These are phyloP conservation scores for Incurvaria masculella DNA, from an alignment of 2,888 invertebrate species.

Conservation along the genomic window DNA sequence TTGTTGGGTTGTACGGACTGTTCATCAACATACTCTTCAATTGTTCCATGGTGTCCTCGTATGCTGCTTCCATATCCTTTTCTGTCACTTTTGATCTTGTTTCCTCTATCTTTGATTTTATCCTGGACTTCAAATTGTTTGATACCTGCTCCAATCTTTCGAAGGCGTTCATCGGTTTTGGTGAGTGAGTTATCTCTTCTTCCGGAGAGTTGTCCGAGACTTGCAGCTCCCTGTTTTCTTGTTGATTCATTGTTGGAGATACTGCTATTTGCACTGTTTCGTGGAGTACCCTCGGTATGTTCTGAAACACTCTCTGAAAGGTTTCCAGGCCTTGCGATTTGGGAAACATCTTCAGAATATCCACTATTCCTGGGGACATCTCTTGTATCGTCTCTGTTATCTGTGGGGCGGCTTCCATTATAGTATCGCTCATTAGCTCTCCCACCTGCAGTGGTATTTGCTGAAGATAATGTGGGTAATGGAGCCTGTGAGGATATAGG, in stretches of 20 bases:
- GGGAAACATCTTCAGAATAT: conserved; percentile 44
- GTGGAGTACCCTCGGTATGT: conserved; percentile 39
- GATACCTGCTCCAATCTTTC: conserved; percentile 22
- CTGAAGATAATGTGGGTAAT: conserved; percentile 46
- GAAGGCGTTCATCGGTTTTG: conserved; percentile 15
- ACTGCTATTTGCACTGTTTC: conserved; percentile 41
- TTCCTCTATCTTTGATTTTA: conserved; percentile 34
- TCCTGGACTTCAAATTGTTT: conserved; percentile 27
- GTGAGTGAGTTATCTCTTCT: conserved; percentile 16
- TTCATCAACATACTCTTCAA: conserved; percentile 25
- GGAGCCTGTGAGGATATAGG: background rate
- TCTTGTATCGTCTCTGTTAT: conserved; percentile 44
- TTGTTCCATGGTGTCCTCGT: conserved; percentile 33
- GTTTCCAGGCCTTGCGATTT: conserved; percentile 28
- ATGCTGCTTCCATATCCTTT: conserved; percentile 32
- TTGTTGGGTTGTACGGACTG: conserved; percentile 30
- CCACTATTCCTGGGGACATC: conserved; percentile 46
- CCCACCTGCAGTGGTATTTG: conserved; percentile 47
- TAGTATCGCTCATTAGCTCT: conserved; percentile 45
- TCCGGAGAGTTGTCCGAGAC: background rate
- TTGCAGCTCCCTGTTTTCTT: conserved; percentile 20
- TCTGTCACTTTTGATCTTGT: conserved; percentile 37
- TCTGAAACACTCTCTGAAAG: conserved; percentile 38
- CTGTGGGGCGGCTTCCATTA: conserved; percentile 45
- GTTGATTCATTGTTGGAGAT: conserved; percentile 26